Conservation (phyloP, 2,888 invertebrate genomes). For the Caenorhabditis auriculariae region DNA sequence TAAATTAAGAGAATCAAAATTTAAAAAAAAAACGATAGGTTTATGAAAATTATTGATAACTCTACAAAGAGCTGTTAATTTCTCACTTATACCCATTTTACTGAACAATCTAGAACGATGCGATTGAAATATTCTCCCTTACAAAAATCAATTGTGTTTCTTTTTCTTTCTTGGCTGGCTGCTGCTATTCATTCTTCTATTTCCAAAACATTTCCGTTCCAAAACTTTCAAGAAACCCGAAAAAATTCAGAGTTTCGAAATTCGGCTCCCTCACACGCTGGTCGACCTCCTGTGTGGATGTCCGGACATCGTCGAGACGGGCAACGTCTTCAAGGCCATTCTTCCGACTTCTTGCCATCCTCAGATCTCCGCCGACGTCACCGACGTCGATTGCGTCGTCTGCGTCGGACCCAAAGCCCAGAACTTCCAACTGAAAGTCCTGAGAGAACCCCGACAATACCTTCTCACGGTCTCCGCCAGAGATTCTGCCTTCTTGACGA, state of each 20-base stretch:
- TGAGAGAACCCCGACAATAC: constrained; percentile 6
- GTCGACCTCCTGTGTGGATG: constrained; percentile 23
- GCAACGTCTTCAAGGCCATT: constrained; percentile 13
- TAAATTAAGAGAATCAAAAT: too few relatives aligned
- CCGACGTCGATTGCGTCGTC: background rate
- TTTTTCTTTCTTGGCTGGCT: too few relatives aligned
- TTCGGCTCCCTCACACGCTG: constrained; percentile 16
- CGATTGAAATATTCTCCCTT: too few relatives aligned
- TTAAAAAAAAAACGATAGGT: too few relatives aligned
- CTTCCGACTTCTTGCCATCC: background rate
- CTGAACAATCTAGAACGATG: too few relatives aligned
- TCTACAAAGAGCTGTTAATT: too few relatives aligned
- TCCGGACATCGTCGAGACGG: constrained; percentile 9
- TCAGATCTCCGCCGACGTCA: background rate
- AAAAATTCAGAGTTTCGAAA: constrained; percentile 10
- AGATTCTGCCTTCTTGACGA: constrained; percentile 9
- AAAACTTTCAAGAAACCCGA: too few relatives aligned
- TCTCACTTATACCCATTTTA: too few relatives aligned
- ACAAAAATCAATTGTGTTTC: too few relatives aligned
- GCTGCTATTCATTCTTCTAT: too few relatives aligned
- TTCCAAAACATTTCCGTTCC: too few relatives aligned
- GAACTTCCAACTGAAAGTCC: background rate
- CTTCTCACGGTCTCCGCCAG: constrained; percentile 9
- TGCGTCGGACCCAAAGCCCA: background rate
- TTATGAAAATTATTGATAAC: too few relatives aligned